Evolutionary conservation across 2,113 vertebrate genomes (phyloP).

Genomic region (Platichthys stellatus): DNA sequence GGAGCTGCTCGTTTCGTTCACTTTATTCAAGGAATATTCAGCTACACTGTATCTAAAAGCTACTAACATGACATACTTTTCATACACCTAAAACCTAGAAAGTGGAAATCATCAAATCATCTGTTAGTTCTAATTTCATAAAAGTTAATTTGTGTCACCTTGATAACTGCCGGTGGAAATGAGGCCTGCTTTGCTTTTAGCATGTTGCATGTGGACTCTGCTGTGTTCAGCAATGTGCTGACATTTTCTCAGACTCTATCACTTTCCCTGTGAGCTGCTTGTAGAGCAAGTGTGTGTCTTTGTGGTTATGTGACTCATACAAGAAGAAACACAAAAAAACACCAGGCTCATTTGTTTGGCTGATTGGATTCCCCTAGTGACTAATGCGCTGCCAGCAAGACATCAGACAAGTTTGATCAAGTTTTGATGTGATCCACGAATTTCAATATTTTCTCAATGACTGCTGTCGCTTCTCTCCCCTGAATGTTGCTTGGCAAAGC

Average conservation of each 20-base stretch:
- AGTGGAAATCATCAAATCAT: background rate
- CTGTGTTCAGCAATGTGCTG: slow-evolving; percentile 41
- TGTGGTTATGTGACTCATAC: background rate
- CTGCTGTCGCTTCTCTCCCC: background rate
- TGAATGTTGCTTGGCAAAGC: slow-evolving; percentile 9
- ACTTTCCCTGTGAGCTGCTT: slow-evolving; percentile 37
- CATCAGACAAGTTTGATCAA: slow-evolving; percentile 52
- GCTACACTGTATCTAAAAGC: too few relatives aligned
- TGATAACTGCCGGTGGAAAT: slow-evolving; percentile 37
- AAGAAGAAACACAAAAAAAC: background rate
- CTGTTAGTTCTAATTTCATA: slow-evolving; percentile 17
- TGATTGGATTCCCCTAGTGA: slow-evolving; percentile 40
- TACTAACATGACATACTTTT: too few relatives aligned
- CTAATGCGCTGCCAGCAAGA: slow-evolving; percentile 14
- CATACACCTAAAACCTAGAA: too few relatives aligned
- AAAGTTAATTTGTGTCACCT: slow-evolving; percentile 40
- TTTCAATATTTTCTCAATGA: slow-evolving; percentile 46
- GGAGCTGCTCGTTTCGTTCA: too few relatives aligned
- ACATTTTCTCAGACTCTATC: slow-evolving; percentile 41
- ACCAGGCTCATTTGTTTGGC: slow-evolving; percentile 35
- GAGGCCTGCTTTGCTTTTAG: slow-evolving; percentile 4
- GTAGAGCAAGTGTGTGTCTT: slow-evolving; percentile 28
- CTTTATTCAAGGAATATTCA: too few relatives aligned
- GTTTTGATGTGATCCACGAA: slow-evolving; percentile 45
- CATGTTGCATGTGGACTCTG: slow-evolving; percentile 42